phyloP scores from a whole-genome alignment of 2,113 vertebrate genomes.

The Sterna hirundo region DNA sequence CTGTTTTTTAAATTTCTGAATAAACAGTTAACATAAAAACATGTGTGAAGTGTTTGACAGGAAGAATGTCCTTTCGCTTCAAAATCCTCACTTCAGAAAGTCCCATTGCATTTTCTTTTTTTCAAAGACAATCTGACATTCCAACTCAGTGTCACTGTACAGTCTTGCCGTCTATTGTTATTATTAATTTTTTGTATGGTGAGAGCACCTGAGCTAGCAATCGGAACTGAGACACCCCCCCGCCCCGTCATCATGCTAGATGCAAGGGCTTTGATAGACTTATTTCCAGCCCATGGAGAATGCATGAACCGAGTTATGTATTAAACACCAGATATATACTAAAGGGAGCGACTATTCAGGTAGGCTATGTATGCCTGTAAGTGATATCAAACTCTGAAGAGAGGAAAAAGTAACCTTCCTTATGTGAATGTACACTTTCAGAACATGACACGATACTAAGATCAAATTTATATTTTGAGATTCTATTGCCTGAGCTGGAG shows the following conservation, averaged over 20 bases:
- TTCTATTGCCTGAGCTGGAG: neutral
- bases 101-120: neutral
- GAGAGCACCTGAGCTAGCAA: neutral
- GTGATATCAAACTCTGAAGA: neutral
- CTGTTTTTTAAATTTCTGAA: neutral
- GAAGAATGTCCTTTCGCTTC: neutral
- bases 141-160: neutral
- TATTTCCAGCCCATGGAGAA: neutral
- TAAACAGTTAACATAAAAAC: neutral
- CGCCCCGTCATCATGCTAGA: no score
- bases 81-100: neutral
- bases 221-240: neutral
- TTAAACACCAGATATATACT: neutral
- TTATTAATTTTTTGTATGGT: neutral
- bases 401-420: neutral
- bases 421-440: neutral
- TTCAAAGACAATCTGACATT: neutral
- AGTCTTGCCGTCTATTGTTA: neutral
- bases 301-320: neutral
- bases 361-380: rapidly evolving
- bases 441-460: neutral
- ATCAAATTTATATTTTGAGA: neutral
- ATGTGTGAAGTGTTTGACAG: neutral
- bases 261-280: neutral
- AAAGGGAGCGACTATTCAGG: neutral